Conservation (phyloP, 2,888 invertebrate species). For the Eupeodes latifasciatus region DNA sequence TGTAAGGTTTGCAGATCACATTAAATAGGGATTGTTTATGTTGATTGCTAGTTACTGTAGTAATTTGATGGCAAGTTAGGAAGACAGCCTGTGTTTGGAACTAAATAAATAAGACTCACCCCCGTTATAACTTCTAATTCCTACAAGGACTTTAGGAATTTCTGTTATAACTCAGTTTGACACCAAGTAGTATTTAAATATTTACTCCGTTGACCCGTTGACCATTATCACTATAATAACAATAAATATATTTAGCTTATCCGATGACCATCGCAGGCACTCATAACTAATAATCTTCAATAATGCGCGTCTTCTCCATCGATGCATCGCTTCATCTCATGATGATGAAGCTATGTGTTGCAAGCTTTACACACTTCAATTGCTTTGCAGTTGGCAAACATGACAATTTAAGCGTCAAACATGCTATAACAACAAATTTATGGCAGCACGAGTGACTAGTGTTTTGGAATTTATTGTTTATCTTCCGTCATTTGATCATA, state of each 20-base stretch:
- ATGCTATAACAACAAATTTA: conserved; percentile 33
- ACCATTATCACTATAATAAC: background rate
- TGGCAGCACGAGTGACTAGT: conserved; percentile 19
- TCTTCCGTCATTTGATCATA: conserved; percentile 55
- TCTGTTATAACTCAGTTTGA: too few species aligned
- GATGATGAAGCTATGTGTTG: background rate
- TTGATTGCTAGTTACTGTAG: too few species aligned
- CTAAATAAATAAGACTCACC: too few species aligned
- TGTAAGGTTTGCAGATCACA: too few species aligned
- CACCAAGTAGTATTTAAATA: too few species aligned
- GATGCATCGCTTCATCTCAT: background rate
- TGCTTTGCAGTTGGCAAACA: conserved; percentile 43
- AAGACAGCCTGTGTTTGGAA: too few species aligned
- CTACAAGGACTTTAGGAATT: too few species aligned
- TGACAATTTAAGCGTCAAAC: conserved; percentile 35
- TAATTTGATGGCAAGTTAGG: too few species aligned
- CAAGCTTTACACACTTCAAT: conserved; percentile 43
- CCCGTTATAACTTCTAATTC: too few species aligned
- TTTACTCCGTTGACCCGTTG: background rate
- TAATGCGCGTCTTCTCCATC: background rate
- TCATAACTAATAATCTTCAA: background rate
- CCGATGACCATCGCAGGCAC: background rate
- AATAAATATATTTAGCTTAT: conserved; percentile 18
- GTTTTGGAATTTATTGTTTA: conserved; percentile 44
- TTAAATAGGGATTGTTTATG: too few species aligned